Base-by-base conservation (phyloP, 2,797 vertebrate species). In the Centroberyx gerrardi region DNA sequence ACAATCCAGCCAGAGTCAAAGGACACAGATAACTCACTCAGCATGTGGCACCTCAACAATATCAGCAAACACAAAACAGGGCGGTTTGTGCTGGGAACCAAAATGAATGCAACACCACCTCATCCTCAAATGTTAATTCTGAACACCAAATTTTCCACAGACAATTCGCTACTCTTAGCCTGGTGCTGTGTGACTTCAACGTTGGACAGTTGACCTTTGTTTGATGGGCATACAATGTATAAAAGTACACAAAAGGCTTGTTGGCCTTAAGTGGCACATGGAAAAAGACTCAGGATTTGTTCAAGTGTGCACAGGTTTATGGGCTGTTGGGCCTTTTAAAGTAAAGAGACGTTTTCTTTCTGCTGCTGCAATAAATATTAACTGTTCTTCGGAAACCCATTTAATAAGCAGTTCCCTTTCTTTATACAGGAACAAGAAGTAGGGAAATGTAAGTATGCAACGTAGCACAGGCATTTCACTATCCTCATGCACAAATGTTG, bases 401-500 rank as follows among this genome's bases (percentile, higher is more conserved):
- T 48, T 48, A 5, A n/a, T 48, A 4, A 44, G 42, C 46, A 48
- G 14, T n/a, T 61, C 28, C 44, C 2, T 40, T 29, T 63, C 59
- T 6, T 18, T 1, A 51, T 18, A 31, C 49, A 3, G 31, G 13
- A 62, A 27, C 58, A 73, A 4, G 55, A 12, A 31, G 15, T 17
- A 22, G 1, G 17, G 29, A 33, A 8, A n/a, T 6, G 17, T n/a
- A 51, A 51, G 15, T 51, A 18, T 18, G 48, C 17, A 18, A 64
- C 72, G 49, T 22, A 58, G 54, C 33, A 5, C 2, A 1, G 29
- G 15, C 22, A 14, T 55, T 72, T 59, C 4, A 40, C 59, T 62
- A 59, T 70, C n/a, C 8, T 18, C 8, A 13, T 54, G 18, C 22
- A 70, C 79, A 80, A 58, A 83, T 73, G 73, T 38, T 70, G 62